phyloP scores from a whole-genome alignment of 2,113 vertebrate species.

The Strix uralensis region DNA sequence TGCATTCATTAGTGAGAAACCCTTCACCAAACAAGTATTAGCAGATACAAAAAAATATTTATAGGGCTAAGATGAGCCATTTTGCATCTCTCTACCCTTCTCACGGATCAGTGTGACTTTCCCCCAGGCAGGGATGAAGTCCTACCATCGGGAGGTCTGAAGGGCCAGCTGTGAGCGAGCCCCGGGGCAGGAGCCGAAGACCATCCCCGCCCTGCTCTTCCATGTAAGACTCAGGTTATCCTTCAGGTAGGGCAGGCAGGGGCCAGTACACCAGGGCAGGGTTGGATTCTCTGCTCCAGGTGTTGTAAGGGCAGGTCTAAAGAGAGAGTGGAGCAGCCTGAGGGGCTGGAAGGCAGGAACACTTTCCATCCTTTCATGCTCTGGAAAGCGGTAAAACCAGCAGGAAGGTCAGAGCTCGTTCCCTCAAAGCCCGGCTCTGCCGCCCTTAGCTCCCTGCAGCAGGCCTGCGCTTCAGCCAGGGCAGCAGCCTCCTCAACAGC shows the following conservation, averaged over 20 bases:
- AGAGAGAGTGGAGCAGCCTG: accelerated
- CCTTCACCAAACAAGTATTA: not conserved
- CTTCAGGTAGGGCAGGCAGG: accelerated
- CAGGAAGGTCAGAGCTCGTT: not conserved
- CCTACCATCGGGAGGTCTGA: not conserved
- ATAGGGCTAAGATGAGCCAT: not conserved
- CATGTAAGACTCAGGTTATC: accelerated
- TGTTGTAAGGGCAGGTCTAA: accelerated
- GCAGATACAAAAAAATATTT: not conserved
- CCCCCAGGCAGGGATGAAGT: not conserved
- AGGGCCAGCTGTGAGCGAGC: not conserved
- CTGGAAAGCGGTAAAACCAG: not conserved
- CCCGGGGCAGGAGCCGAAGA: not conserved
- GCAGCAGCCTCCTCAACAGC: not conserved
- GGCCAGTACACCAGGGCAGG: not conserved
- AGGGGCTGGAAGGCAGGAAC: not conserved
- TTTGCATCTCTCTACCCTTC: not conserved
- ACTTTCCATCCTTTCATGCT: not conserved
- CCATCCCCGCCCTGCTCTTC: not conserved
- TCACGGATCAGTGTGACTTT: not conserved
- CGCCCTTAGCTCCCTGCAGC: not conserved
- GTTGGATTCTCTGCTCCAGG: not conserved
- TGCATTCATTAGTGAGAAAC: not conserved
- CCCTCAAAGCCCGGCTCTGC: not conserved
- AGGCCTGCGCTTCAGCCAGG: not conserved